Evolutionary conservation across 2,113 vertebrate species (phyloP).

Genomic region (Pristiophorus japonicus): DNA sequence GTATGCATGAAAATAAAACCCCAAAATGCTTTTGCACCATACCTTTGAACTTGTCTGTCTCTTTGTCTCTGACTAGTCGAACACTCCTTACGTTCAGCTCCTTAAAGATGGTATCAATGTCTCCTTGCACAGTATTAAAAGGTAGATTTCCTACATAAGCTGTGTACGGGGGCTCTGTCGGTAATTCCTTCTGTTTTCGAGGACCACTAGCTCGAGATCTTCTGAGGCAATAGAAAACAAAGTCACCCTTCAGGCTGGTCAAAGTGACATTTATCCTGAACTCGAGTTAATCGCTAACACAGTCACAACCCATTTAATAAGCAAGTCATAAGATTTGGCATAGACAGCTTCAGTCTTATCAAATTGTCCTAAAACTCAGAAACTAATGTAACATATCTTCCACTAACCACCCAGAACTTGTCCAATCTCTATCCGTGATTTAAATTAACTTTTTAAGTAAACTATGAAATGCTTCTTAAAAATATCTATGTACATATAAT

Average conservation of each 20-base stretch:
- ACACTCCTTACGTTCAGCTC: conserved; percentile 86
- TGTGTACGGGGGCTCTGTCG: conserved; percentile 92
- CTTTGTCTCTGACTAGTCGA: conserved; percentile 94
- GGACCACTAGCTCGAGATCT: conserved; percentile 78
- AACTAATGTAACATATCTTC: not conserved
- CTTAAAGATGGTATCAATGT: conserved; percentile 96
- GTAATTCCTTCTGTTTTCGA: conserved; percentile 89
- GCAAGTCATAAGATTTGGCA: not conserved
- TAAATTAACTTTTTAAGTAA: not conserved
- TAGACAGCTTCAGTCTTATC: not conserved
- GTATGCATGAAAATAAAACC: not conserved
- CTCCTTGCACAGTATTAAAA: conserved; percentile 93
- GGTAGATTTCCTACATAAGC: conserved; percentile 94
- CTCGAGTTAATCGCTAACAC: not conserved
- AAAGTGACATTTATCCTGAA: not conserved
- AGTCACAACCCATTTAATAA: not conserved
- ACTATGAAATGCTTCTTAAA: not conserved
- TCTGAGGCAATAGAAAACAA: conserved; percentile 26
- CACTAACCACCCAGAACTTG: not conserved
- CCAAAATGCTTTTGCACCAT: conserved; percentile 13
- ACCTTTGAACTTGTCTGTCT: conserved; percentile 99
- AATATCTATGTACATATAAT: not conserved
- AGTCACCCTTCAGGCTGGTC: not conserved
- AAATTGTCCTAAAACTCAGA: not conserved
- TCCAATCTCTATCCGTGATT: not conserved